These are phyloP conservation scores for Petrocephalus microphthalmus DNA, from an alignment of 2,113 vertebrate genomes.

Conservation along the genomic window DNA sequence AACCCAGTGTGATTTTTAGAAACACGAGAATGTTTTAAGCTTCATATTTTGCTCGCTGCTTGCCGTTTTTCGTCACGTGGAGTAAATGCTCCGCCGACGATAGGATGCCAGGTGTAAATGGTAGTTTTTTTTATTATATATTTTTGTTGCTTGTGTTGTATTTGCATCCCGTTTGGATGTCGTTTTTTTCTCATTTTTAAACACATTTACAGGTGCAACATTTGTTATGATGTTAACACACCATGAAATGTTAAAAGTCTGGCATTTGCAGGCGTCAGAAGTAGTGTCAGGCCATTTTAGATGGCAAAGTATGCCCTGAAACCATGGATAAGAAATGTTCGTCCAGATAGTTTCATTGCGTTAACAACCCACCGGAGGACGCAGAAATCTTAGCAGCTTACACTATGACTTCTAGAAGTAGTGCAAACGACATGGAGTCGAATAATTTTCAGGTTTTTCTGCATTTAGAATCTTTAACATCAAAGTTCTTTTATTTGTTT, in stretches of 20 bases:
- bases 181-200: background rate
- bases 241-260: background rate
- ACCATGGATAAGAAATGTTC: background rate
- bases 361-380: background rate
- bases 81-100: background rate
- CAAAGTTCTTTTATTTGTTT: background rate
- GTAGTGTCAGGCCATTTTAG: background rate
- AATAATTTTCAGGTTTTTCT: background rate
- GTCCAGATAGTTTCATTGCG: background rate
- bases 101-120: background rate
- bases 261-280: background rate
- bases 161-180: background rate
- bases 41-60: background rate
- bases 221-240: background rate
- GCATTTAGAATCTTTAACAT: background rate
- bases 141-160: background rate
- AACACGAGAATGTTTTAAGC: conserved; percentile 1
- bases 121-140: background rate
- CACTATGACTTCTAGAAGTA: background rate
- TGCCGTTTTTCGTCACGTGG: conserved; percentile 17
- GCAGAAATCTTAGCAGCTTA: background rate
- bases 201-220: background rate
- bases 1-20: conserved; percentile 5
- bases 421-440: background rate
- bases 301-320: background rate